Evolutionary conservation across 2,797 vertebrate species (phyloP), one percentile per base, ranked within the genome.

Genomic region (Macropodus opercularis): DNA sequence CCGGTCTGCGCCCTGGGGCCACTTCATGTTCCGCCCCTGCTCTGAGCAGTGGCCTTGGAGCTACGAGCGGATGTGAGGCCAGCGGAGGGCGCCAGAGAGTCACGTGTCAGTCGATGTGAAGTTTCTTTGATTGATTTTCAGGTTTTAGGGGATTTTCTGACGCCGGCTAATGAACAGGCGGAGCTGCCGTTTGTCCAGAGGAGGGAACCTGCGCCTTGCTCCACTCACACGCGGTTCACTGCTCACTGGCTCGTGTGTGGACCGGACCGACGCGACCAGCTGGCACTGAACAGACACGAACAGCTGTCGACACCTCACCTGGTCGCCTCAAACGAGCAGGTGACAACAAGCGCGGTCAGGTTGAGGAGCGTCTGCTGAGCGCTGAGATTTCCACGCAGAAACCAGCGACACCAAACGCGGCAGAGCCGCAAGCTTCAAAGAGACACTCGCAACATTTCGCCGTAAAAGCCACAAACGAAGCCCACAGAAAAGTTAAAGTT

Each of bases 401-500:
- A 8, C 15, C 15, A 0, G 2, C 0, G 0, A 12, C 11, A 48
- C 23, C 1, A 36, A 6, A 8, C 14, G 14, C 36, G 3, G 26
- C 3, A 7, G 0, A 5, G 5, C 3, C 10, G 4, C 26, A 18
- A 19, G 3, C 3, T 7, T 13, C 12, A 7, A 7, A 0, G 51
- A 2, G n/a, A 2, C 0, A 12, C 6, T 32, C 0, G 19, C 18
- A 1, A 10, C 29, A 4, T 7, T 1, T 2, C 0, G 4, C 6
- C 38, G 11, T 47, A 13, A 0, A n/a, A 8, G 3, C 7, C 10
- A 15, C 5, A 35, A 18, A 14, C 29, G 1, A 15, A 3, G 6
- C 23, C 0, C 18, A 11, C 1, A 21, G 39, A 22, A 64, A 82
- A 85, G 71, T 83, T 78, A 21, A 82, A 81, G 57, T 84, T 64